Conservation (phyloP, 2,797 vertebrate species). For the Podarcis lilfordi region DNA sequence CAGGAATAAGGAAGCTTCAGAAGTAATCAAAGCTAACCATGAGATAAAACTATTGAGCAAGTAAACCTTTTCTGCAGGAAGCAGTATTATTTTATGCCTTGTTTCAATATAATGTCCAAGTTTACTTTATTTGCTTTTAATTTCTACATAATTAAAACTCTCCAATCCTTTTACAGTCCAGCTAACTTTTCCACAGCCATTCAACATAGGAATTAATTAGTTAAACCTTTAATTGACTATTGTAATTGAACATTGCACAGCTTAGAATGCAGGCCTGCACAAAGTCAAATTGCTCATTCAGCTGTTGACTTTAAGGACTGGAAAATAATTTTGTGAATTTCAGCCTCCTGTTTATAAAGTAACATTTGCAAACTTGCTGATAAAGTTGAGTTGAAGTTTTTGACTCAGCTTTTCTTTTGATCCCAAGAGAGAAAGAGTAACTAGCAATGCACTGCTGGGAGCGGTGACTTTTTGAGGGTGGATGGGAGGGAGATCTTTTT, state of each 20-base stretch:
- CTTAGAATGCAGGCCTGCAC: not conserved
- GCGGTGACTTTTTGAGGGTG: not conserved
- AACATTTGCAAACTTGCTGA: slow-evolving; percentile 54
- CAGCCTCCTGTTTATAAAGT: slow-evolving; percentile 58
- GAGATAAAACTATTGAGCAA: slow-evolving; percentile 46
- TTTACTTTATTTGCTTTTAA: slow-evolving; percentile 45
- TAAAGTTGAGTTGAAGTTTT: not conserved
- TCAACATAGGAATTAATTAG: slow-evolving; percentile 45
- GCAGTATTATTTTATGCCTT: slow-evolving; percentile 36
- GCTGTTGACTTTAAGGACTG: slow-evolving; percentile 48
- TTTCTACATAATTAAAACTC: slow-evolving; percentile 31
- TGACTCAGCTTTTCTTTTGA: not conserved
- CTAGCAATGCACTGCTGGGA: not conserved
- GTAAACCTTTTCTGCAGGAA: slow-evolving; percentile 47
- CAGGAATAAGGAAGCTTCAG: not conserved
- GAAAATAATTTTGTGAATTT: slow-evolving; percentile 55
- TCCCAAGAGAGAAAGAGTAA: not conserved
- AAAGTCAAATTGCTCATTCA: slow-evolving; percentile 31
- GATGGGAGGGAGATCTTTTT: too few relatives aligned
- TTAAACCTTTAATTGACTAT: slow-evolving; percentile 40
- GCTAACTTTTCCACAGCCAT: not conserved
- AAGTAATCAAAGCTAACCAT: slow-evolving; percentile 52
- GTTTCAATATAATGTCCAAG: slow-evolving; percentile 15
- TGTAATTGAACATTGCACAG: slow-evolving; percentile 16
- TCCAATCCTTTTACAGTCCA: slow-evolving; percentile 26